Evolutionary conservation across 1,140 invertebrate species (phyloP).

Genomic region (Euura saliciscinereae): DNA sequence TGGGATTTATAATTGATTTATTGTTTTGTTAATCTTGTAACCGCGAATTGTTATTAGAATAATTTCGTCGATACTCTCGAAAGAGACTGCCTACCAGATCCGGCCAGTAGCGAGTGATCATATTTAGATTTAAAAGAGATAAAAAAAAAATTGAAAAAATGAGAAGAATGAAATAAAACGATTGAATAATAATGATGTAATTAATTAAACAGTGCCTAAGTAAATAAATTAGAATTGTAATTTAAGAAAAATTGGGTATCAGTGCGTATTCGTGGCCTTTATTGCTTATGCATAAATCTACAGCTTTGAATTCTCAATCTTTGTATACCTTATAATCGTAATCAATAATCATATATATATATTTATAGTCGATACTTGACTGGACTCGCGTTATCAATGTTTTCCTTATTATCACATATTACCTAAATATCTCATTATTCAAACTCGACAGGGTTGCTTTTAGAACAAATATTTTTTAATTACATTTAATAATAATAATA

Average conservation of each 20-base stretch:
- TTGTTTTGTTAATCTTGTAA: neutral
- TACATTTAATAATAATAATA: too few relatives aligned
- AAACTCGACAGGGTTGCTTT: too few relatives aligned
- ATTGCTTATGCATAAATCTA: constrained; percentile 1
- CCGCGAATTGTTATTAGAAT: neutral
- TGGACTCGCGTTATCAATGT: neutral
- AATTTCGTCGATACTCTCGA: neutral
- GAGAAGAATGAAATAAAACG: neutral
- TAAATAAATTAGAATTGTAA: constrained; percentile 20
- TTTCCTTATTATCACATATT: neutral
- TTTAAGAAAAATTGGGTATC: neutral
- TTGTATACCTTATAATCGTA: neutral
- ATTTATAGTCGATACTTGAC: neutral
- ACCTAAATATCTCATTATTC: too few relatives aligned
- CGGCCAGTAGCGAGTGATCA: constrained; percentile 14
- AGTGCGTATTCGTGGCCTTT: neutral
- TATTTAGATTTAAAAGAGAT: neutral
- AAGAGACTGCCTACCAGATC: constrained; percentile 9
- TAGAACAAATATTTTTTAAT: too few relatives aligned
- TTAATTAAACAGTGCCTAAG: constrained; percentile 35
- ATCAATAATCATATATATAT: neutral
- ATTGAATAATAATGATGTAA: neutral
- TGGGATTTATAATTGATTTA: neutral
- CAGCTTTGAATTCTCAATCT: neutral
- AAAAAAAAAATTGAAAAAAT: constrained; percentile 10